phyloP scores from a whole-genome alignment of 2,797 vertebrate species.

The Enteromius argenteus region DNA sequence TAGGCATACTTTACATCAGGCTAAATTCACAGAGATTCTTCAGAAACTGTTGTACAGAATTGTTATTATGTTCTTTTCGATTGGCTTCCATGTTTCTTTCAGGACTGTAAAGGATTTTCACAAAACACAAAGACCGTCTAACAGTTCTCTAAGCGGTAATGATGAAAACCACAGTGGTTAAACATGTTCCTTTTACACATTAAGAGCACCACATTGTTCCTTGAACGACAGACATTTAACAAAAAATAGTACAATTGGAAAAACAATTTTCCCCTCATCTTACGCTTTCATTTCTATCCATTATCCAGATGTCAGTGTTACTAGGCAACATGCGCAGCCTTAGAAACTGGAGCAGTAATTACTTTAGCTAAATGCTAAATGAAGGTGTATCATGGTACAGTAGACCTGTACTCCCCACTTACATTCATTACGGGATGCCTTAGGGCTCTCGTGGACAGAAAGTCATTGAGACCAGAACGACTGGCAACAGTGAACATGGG shows the following conservation, averaged over 20 bases:
- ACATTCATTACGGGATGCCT: slow-evolving; percentile 30
- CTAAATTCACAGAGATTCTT: not conserved
- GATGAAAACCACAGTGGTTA: not conserved
- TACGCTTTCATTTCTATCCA: slow-evolving; percentile 44
- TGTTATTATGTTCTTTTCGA: not conserved
- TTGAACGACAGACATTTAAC: not conserved
- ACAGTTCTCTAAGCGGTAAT: not conserved
- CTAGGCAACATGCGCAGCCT: slow-evolving; percentile 75
- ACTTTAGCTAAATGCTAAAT: slow-evolving; percentile 65
- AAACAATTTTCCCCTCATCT: slow-evolving; percentile 7
- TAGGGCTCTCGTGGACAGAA: not conserved
- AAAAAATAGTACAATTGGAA: slow-evolving; percentile 12
- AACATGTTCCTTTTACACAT: not conserved
- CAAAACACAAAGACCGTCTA: not conserved
- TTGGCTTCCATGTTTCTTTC: not conserved
- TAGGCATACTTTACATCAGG: not conserved
- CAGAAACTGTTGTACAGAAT: not conserved
- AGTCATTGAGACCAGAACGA: not conserved
- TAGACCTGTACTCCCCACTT: slow-evolving; percentile 14
- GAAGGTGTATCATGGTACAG: slow-evolving; percentile 58
- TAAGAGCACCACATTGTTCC: slow-evolving; percentile 25
- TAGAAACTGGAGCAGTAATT: slow-evolving; percentile 57
- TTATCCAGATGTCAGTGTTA: slow-evolving; percentile 79
- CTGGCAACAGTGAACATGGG: not conserved
- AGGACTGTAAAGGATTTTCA: not conserved